These are phyloP conservation scores for Temnothorax ravouxi DNA, from an alignment of 2,888 invertebrate genomes.

Conservation along the genomic window DNA sequence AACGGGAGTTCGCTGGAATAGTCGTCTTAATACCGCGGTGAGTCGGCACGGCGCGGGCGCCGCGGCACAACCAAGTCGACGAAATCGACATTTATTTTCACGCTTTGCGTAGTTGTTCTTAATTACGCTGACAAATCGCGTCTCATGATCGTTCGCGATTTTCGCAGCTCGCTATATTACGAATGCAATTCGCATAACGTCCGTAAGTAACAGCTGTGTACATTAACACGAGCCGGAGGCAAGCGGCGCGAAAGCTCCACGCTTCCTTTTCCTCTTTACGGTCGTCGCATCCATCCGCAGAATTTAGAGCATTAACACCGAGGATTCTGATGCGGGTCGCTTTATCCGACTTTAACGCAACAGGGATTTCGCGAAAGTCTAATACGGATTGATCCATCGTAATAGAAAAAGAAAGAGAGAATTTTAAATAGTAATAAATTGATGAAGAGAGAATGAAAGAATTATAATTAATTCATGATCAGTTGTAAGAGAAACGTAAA, in stretches of 20 bases:
- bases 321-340: constrained; percentile 33
- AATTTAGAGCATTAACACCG: constrained; percentile 51
- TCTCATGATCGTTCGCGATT: constrained; percentile 1
- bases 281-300: constrained; percentile 47
- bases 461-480: background rate
- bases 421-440: constrained; percentile 14
- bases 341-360: constrained; percentile 47
- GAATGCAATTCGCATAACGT: constrained; percentile 41
- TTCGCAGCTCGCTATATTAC: constrained; percentile 25
- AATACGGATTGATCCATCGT: constrained; percentile 25
- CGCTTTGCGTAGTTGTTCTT: constrained; percentile 45
- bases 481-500: background rate
- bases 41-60: background rate
- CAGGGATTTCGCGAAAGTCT: constrained; percentile 43
- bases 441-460: background rate
- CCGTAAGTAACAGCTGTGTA: constrained; percentile 42
- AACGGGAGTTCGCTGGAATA: constrained; percentile 3
- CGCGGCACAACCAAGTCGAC: constrained; percentile 38
- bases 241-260: constrained; percentile 34
- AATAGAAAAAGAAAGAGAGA: background rate
- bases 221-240: constrained; percentile 46
- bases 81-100: constrained; percentile 63
- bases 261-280: constrained; percentile 54
- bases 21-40: background rate
- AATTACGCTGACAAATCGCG: constrained; percentile 64